phyloP scores from a whole-genome alignment of 2,113 vertebrate genomes.

The Ceuthmochares aereus region DNA sequence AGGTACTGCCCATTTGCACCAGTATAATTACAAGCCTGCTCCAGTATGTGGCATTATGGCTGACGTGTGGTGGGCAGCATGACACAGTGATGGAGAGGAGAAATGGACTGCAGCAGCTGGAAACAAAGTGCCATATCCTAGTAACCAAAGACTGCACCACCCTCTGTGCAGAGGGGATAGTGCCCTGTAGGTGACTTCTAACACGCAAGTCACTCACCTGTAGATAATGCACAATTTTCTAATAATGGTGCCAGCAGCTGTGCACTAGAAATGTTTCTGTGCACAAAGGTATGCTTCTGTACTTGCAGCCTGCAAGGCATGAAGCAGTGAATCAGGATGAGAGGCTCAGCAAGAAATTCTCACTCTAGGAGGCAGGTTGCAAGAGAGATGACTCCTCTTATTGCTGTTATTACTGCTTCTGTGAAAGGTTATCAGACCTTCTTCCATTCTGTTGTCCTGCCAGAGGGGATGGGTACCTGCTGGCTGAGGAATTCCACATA shows the following conservation, averaged over 20 bases:
- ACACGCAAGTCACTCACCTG: background rate
- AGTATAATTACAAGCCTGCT: background rate
- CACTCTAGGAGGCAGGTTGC: background rate
- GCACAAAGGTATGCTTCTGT: background rate
- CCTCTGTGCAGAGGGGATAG: background rate
- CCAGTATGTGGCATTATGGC: rapidly evolving
- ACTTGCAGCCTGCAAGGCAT: background rate
- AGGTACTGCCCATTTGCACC: background rate
- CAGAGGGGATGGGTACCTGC: background rate
- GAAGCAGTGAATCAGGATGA: conserved; percentile 38
- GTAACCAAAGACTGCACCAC: background rate
- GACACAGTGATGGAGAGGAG: background rate
- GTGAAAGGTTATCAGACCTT: background rate
- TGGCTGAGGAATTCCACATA: background rate
- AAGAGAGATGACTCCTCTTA: background rate
- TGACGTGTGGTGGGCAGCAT: rapidly evolving
- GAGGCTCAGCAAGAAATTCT: conserved; percentile 15
- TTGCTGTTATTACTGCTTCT: conserved; percentile 12
- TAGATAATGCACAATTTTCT: conserved; percentile 16
- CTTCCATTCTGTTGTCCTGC: background rate
- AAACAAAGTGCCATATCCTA: background rate
- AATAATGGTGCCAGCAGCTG: background rate
- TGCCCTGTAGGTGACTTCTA: background rate
- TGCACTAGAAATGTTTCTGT: background rate
- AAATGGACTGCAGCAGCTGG: rapidly evolving